These are phyloP conservation scores for Diabrotica balteata DNA, from an alignment of 2,888 invertebrate genomes.

Conservation along the genomic window DNA sequence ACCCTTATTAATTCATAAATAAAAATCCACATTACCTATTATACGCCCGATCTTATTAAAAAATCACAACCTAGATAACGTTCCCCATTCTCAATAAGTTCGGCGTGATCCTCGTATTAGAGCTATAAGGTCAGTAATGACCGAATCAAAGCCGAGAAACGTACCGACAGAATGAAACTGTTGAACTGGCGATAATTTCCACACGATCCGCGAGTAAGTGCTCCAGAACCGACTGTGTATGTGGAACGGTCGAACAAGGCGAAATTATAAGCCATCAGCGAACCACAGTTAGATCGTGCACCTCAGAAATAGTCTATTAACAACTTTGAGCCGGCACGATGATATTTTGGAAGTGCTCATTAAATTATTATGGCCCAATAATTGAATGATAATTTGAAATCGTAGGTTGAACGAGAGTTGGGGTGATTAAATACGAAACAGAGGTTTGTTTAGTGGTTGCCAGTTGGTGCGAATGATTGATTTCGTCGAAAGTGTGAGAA, in stretches of 20 bases:
- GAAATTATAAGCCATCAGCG: conserved; percentile 29
- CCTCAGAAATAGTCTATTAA: conserved; percentile 27
- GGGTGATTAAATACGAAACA: conserved; percentile 25
- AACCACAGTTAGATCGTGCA: conserved; percentile 33
- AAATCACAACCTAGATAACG: too few species aligned
- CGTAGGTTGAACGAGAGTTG: conserved; percentile 11
- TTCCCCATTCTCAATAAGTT: too few species aligned
- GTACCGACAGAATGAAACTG: conserved; percentile 8
- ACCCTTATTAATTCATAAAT: too few species aligned
- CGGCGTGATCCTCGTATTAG: too few species aligned
- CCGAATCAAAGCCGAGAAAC: conserved; percentile 4
- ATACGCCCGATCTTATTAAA: too few species aligned
- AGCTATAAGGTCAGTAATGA: not conserved
- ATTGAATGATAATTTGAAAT: conserved; percentile 33
- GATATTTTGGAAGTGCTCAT: conserved; percentile 34
- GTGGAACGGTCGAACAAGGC: conserved; percentile 27
- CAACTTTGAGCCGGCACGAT: conserved; percentile 29
- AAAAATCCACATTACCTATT: too few species aligned
- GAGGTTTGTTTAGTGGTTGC: conserved; percentile 17
- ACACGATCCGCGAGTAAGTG: conserved; percentile 19
- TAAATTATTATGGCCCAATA: conserved; percentile 31
- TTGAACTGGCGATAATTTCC: conserved; percentile 9
- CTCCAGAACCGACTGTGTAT: conserved; percentile 22
- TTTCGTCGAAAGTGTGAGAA: conserved; percentile 39
- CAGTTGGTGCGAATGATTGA: conserved; percentile 30